phyloP scores from a whole-genome alignment of 2,888 invertebrate genomes.

The Seira ritae region DNA sequence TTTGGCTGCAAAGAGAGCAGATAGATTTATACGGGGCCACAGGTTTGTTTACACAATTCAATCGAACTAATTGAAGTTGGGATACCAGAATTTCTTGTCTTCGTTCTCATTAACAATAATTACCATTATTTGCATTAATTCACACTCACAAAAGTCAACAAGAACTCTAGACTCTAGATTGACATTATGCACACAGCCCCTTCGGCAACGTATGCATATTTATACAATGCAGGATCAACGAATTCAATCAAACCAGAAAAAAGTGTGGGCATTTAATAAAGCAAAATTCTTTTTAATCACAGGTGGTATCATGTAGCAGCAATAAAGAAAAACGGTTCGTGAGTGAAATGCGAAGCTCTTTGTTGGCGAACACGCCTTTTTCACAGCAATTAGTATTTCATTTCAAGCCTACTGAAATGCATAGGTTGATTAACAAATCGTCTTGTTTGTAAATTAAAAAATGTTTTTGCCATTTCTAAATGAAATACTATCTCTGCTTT shows the following conservation, averaged over 20 bases:
- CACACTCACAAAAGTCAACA: constrained; percentile 2
- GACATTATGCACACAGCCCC: no score
- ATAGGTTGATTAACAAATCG: no score
- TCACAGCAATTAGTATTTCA: no score
- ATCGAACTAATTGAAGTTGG: constrained; percentile 7
- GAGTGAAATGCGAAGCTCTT: no score
- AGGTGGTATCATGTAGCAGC: no score
- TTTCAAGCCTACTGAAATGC: no score
- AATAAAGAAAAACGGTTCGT: no score
- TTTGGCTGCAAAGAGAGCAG: background rate
- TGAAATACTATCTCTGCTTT: no score
- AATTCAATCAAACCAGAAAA: background rate
- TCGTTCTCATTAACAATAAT: background rate
- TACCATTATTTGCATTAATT: constrained; percentile 11
- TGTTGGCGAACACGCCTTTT: no score
- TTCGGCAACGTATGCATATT: background rate
- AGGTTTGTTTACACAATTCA: constrained; percentile 2
- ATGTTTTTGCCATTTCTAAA: no score
- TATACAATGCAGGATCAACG: no score
- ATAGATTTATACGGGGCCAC: background rate
- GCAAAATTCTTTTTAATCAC: background rate
- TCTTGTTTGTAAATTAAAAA: no score
- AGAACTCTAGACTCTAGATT: background rate
- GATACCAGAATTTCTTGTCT: constrained; percentile 4
- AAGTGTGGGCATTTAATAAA: background rate